Evolutionary conservation across 2,888 invertebrate genomes (phyloP).

Genomic region (Petrophora chlorosata): DNA sequence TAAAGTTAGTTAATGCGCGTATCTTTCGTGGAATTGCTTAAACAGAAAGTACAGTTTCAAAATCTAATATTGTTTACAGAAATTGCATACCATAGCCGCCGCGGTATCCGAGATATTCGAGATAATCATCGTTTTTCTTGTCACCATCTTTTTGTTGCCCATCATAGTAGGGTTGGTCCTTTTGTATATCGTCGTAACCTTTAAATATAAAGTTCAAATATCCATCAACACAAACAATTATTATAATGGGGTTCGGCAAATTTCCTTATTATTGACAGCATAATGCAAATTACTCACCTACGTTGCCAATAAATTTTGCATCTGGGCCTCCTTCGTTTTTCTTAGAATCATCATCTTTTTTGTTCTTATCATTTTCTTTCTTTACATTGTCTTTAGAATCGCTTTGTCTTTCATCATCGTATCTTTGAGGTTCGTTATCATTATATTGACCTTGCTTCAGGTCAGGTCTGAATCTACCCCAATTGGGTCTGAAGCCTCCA

Average conservation of each 20-base stretch:
- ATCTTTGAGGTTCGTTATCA: neutral
- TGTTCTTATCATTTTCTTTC: neutral
- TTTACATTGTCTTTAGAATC: neutral
- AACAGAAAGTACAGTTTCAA: no score
- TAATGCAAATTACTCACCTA: constrained; percentile 5
- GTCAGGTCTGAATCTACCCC: neutral
- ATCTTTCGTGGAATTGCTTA: no score
- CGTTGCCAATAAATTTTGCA: neutral
- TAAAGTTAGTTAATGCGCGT: no score
- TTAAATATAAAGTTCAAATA: neutral
- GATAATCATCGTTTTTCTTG: neutral
- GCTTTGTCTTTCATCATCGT: neutral
- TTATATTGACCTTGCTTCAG: neutral
- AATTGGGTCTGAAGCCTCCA: neutral
- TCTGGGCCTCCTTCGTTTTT: neutral
- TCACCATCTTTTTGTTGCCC: neutral
- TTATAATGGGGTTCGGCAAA: no score
- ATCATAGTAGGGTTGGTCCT: neutral
- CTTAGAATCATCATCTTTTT: neutral
- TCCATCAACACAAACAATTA: no score
- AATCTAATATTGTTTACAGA: neutral
- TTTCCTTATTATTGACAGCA: no score
- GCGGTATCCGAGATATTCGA: constrained; percentile 17
- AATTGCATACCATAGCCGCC: constrained; percentile 4
- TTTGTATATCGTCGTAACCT: constrained; percentile 9